Evolutionary conservation across 2,797 vertebrate genomes (phyloP), one percentile per base, ranked within the genome.

Genomic region (Peromyscus eremicus): DNA sequence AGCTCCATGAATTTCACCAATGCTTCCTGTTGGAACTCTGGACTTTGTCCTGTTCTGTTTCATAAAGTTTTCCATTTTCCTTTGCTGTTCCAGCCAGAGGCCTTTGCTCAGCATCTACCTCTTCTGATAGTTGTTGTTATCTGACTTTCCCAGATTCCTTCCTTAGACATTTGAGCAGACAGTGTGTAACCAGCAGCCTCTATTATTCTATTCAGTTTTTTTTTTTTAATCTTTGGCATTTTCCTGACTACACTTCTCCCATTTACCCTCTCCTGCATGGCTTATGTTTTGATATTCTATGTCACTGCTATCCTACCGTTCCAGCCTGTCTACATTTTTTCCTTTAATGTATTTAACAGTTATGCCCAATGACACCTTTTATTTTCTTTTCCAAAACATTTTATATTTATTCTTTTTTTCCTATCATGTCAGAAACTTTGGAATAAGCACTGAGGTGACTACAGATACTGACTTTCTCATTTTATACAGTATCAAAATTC

Each of bases 361-460:
- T 94, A n/a, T 87, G 83, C 10, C 64, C 49, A 68, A 21, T 86
- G 25, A 4, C 12, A 89, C 46, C 7, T 85, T 91, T 80, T 37
- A 49, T 52, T 62, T 85, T 91, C 37, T 93, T 96, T 93, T 71
- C 13, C 29, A 64, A 11, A 83, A 80, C 11, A 13, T 29, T 73
- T 90, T 75, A 60, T 37, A 46, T 85, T 95, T 73, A 71, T 86
- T 79, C 17, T 43, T 82, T 19, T 57, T 62, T 25, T 29, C 6
- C 62, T 84, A 13, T 79, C 57, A 57, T 46, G 14, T 93, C 66
- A 84, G 68, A 79, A 80, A 64, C 77, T 81, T 96, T 92, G 13
- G 12, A 89, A 49, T 57, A 16, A 19, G 6, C 23, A 49, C 81
- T 6, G 16, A 52, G 4, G 19, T 62, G 89, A n/a, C 37, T 2